Percentiles rank a stretch among this genome's conserved stretches.
Evolutionary conservation across 2,797 vertebrate species (phyloP).

Genomic region (Pipistrellus pygmaeus): DNA sequence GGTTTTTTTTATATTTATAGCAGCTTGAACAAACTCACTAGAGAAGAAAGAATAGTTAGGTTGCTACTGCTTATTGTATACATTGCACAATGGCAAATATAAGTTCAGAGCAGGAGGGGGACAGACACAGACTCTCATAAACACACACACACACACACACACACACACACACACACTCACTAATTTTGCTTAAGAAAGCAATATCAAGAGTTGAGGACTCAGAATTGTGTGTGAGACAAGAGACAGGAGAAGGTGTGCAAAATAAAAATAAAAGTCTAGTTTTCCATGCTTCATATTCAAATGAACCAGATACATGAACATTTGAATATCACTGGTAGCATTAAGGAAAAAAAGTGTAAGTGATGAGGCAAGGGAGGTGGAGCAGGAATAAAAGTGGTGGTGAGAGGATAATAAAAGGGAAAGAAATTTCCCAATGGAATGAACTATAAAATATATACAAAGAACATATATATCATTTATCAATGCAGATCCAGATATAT

Average conservation of each 20-base stretch:
- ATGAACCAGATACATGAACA: conserved; percentile 78
- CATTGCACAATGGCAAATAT: conserved; percentile 74
- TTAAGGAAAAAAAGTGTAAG: conserved; percentile 17
- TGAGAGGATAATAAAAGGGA: conserved; percentile 34
- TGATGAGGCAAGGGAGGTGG: conserved; percentile 54
- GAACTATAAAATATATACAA: conserved; percentile 79
- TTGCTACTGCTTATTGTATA: conserved; percentile 83
- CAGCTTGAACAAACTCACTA: conserved; percentile 85
- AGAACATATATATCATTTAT: conserved; percentile 77
- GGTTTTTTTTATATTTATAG: conserved; percentile 85
- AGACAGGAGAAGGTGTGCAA: conserved; percentile 84
- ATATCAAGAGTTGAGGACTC: conserved; percentile 80
- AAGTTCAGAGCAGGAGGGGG: conserved; percentile 57
- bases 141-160: not conserved
- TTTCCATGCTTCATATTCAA: conserved; percentile 80
- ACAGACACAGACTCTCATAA: conserved; percentile 37
- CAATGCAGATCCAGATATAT: conserved; percentile 69
- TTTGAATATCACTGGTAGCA: conserved; percentile 78
- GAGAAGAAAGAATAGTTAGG: conserved; percentile 80
- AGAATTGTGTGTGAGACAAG: conserved; percentile 82
- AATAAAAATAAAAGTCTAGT: conserved; percentile 67
- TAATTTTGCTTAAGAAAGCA: conserved; percentile 80
- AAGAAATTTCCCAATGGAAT: conserved; percentile 77
- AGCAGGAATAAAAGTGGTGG: conserved; percentile 53
- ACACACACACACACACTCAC: not conserved